A percentile compares a stretch with the other conserved stretches of the same genome.
Evolutionary conservation across 92 coral and sea anemone genomes (phyloP).

Genomic region (Actinostola sp.): DNA sequence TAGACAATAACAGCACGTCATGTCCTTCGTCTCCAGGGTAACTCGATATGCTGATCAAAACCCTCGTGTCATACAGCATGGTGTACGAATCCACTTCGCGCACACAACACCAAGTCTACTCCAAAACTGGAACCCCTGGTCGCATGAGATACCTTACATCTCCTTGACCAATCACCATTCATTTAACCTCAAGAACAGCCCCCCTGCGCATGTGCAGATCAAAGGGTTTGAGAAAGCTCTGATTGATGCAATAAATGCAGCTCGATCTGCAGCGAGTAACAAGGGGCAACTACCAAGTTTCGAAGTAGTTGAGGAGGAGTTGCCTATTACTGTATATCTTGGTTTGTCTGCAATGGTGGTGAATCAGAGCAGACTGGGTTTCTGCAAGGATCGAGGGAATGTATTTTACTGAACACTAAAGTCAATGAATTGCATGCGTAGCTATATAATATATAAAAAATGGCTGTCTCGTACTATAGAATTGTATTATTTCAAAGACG

Average conservation of each 20-base stretch:
- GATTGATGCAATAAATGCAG: conserved; percentile 78
- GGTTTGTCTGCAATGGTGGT: conserved; percentile 86
- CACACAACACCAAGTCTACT: conserved; percentile 71
- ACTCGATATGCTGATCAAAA: conserved; percentile 83
- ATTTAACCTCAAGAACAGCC: conserved; percentile 37
- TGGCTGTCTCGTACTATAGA: no score
- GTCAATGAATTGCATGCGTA: no score
- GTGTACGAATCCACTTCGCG: conserved; percentile 70
- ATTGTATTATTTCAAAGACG: no score
- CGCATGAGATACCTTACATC: conserved; percentile 77
- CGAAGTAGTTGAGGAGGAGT: conserved; percentile 85
- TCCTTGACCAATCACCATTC: conserved; percentile 62
- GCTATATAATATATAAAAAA: no score
- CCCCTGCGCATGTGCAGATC: conserved; percentile 61
- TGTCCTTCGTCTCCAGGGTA: conserved; percentile 56
- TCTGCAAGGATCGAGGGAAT: conserved; percentile 87
- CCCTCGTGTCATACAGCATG: conserved; percentile 71
- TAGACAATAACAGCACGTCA: neutral
- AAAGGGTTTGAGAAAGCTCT: conserved; percentile 67
- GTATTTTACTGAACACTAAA: conserved; percentile 53
- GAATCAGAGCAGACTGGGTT: conserved; percentile 95
- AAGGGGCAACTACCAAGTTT: conserved; percentile 52
- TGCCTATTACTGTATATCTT: conserved; percentile 70
- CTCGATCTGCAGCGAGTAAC: conserved; percentile 54
- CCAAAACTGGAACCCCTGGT: conserved; percentile 97